A percentile compares a stretch with the other conserved stretches of the same genome.
These are phyloP conservation scores for Griposia aprilina DNA, from an alignment of 2,888 invertebrate genomes.

Conservation along the genomic window DNA sequence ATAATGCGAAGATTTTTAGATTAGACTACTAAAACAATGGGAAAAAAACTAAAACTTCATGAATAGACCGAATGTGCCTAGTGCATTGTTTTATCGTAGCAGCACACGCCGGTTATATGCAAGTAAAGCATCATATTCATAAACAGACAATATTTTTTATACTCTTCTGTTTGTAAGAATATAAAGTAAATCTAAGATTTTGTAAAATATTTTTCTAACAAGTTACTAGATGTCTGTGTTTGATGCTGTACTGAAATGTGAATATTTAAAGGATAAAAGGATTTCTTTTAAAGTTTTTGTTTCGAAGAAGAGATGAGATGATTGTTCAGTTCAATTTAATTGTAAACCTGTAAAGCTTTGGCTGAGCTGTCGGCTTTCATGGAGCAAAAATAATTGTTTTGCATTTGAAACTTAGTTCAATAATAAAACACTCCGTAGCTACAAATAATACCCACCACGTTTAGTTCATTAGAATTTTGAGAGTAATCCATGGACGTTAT, in stretches of 20 bases:
- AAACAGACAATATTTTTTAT: conserved; percentile 5
- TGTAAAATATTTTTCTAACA: conserved; percentile 26
- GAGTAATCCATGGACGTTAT: not conserved
- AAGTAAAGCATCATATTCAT: too few species aligned
- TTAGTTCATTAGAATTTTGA: not conserved
- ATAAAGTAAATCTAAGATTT: conserved; percentile 27
- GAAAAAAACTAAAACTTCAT: too few species aligned
- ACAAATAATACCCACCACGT: not conserved
- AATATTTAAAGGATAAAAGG: conserved; percentile 26
- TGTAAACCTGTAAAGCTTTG: conserved; percentile 15
- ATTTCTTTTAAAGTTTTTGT: conserved; percentile 12
- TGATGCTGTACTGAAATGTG: conserved; percentile 27
- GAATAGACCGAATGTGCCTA: too few species aligned
- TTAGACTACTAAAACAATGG: too few species aligned
- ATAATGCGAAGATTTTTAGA: too few species aligned
- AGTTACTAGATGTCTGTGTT: conserved; percentile 36
- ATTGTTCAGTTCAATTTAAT: conserved; percentile 34
- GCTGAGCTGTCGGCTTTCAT: not conserved
- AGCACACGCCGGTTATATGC: too few species aligned
- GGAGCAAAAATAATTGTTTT: not conserved
- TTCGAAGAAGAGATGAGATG: not conserved
- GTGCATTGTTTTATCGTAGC: too few species aligned
- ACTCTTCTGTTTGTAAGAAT: conserved; percentile 13
- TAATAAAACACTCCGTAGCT: not conserved
- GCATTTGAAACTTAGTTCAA: not conserved